A percentile compares a stretch with the other conserved stretches of the same genome.
phyloP scores from a whole-genome alignment of 2,888 invertebrate species.

The Diadromus collaris region DNA sequence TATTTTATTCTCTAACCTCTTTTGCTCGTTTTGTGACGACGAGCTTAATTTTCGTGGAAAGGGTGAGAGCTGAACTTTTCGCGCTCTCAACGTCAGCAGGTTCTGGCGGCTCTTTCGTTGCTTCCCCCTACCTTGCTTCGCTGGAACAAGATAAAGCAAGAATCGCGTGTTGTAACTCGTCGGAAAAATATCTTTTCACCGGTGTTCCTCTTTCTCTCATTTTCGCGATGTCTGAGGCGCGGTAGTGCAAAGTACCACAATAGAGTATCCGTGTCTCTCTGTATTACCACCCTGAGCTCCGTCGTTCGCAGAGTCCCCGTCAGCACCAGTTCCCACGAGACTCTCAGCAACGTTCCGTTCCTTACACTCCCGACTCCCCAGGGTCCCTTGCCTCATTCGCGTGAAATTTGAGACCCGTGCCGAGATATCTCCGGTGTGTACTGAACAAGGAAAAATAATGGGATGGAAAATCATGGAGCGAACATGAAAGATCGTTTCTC shows the following conservation, averaged over 20 bases:
- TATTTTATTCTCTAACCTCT: background rate
- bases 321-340: conserved; percentile 36
- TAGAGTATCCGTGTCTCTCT: background rate
- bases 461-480: background rate
- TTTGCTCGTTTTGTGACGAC: conserved; percentile 16
- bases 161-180: conserved; percentile 27
- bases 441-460: background rate
- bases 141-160: conserved; percentile 6
- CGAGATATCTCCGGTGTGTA: conserved; percentile 18
- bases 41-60: conserved; percentile 3
- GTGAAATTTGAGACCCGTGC: background rate
- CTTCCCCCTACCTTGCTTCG: conserved; percentile 8
- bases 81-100: conserved; percentile 1
- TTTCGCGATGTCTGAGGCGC: background rate
- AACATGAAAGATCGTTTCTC: no score
- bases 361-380: conserved; percentile 15
- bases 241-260: conserved; percentile 17
- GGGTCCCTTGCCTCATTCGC: conserved; percentile 19
- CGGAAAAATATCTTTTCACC: conserved; percentile 40
- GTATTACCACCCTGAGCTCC: background rate
- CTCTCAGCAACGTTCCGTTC: conserved; percentile 20
- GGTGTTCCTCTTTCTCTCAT: conserved; percentile 2
- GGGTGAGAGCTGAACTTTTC: conserved; percentile 21
- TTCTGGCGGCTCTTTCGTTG: background rate
- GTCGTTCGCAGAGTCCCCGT: conserved; percentile 1